A percentile compares a stretch with the other conserved stretches of the same genome.
Evolutionary conservation across 2,113 vertebrate species (phyloP).

Genomic region (Chelonoidis abingdonii): DNA sequence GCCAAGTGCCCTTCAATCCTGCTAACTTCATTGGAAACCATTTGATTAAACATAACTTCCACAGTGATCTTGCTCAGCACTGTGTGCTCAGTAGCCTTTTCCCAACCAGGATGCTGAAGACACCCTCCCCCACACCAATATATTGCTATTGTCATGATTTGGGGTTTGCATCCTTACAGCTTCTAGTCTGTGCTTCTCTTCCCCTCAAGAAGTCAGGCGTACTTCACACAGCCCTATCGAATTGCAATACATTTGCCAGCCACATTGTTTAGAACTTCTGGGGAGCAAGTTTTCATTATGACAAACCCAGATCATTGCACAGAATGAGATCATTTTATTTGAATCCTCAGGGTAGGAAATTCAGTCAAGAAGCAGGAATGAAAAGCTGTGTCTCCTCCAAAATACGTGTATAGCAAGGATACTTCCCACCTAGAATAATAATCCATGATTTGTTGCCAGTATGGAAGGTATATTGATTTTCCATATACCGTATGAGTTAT

Average conservation of each 20-base stretch:
- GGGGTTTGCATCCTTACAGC: background rate
- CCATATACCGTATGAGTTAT: slow-evolving; percentile 44
- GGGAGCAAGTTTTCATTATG: background rate
- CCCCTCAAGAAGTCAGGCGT: fast-evolving
- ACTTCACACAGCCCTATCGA: background rate
- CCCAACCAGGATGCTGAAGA: background rate
- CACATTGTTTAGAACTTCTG: background rate
- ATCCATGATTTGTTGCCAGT: slow-evolving; percentile 64
- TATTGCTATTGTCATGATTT: background rate
- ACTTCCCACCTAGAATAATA: background rate
- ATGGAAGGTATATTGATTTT: slow-evolving; percentile 61
- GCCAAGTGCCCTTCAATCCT: background rate
- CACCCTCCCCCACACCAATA: too few relatives aligned
- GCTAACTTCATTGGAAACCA: background rate
- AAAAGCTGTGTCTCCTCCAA: slow-evolving; percentile 46
- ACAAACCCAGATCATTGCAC: slow-evolving; percentile 14
- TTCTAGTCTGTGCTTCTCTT: background rate
- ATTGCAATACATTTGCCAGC: background rate
- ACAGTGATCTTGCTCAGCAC: background rate
- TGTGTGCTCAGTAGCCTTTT: background rate
- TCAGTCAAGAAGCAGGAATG: slow-evolving; percentile 58
- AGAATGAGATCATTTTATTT: slow-evolving; percentile 47
- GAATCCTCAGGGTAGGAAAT: slow-evolving; percentile 63
- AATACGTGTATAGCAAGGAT: slow-evolving; percentile 38
- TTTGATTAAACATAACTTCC: background rate